These are phyloP conservation scores for Ceyx margarethae DNA, from an alignment of 2,113 vertebrate genomes.

Conservation along the genomic window DNA sequence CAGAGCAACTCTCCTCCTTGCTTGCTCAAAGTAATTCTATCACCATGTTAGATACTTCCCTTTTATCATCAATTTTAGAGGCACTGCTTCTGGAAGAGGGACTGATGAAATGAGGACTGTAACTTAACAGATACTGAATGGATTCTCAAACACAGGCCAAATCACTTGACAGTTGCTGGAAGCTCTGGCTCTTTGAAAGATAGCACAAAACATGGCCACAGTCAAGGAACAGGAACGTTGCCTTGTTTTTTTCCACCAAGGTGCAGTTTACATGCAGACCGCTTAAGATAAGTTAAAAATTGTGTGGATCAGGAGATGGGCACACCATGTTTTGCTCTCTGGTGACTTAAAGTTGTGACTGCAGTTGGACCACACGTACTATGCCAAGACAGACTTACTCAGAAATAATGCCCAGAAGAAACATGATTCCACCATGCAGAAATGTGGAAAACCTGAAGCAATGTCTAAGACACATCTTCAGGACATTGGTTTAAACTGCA, in stretches of 20 bases:
- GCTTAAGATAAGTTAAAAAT: neutral
- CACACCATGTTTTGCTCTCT: neutral
- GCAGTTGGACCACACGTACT: rapidly evolving
- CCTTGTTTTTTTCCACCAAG: neutral
- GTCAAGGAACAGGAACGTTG: neutral
- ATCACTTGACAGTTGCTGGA: neutral
- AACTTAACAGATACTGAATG: neutral
- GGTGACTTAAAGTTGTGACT: neutral
- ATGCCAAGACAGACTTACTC: neutral
- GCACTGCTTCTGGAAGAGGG: neutral
- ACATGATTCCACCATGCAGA: rapidly evolving
- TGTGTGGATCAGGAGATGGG: neutral
- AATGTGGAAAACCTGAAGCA: neutral
- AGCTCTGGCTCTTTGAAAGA: neutral
- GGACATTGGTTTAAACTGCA: neutral
- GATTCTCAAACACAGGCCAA: neutral
- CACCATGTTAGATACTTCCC: neutral
- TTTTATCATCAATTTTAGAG: neutral
- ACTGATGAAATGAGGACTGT: neutral
- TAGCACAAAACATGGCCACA: rapidly evolving
- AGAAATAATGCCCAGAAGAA: neutral
- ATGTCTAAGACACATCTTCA: neutral
- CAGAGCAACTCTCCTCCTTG: neutral
- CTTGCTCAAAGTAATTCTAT: neutral
- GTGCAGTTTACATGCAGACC: rapidly evolving